Base-by-base conservation (phyloP, 1,140 invertebrate genomes). In the Xylocopa sonorina region DNA sequence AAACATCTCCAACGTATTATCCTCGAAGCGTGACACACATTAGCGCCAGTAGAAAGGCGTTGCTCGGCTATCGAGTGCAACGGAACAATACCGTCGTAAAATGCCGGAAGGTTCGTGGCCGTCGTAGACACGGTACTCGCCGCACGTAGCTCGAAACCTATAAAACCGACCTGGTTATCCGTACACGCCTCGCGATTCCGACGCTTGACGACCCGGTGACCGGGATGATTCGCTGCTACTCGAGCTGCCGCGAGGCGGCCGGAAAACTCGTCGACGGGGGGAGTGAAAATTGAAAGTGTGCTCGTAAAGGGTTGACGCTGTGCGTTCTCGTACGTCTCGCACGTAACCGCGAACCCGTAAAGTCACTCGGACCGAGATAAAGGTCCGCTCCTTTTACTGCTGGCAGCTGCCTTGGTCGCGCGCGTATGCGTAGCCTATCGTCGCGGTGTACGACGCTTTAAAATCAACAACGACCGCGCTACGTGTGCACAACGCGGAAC, bases 321-420 rank as follows among this genome's bases (percentile, higher is more conserved):
- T 4, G 48, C n/a, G n/a, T n/a, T 67, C 77, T 77, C 50, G 57
- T 68, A 83, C 55, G 74, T 78, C n/a, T 24, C 16, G 53, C 82
- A 81, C 79, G 82, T 83, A 81, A 72, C 55, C 68, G 51, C 14
- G 62, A 74, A 34, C 57, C 29, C 57, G 21, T 72, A 72, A 78
- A 78, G 38, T 72, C 27, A 14, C 46, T 53, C 16, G 38, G 7
- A 24, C 24, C 24, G 34, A 72, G 72, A 72, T 55, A 62, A 72
- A 72, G 68, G 43, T 6, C 43, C 24, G 46, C 12, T 50, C 24
- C 16, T 41, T 43, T 77, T 77, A 69, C 43, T 21, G 53, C 64
- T 77, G 55, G 32, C 64, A 50, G 38, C 4, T 27, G 32, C 50
- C 18, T 53, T 16, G 18, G 29, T 38, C 38, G 38, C 38, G 4